Percentiles rank a stretch among this genome's conserved stretches.
Conservation (phyloP, 2,113 vertebrate species). For the Macrotis lagotis region DNA sequence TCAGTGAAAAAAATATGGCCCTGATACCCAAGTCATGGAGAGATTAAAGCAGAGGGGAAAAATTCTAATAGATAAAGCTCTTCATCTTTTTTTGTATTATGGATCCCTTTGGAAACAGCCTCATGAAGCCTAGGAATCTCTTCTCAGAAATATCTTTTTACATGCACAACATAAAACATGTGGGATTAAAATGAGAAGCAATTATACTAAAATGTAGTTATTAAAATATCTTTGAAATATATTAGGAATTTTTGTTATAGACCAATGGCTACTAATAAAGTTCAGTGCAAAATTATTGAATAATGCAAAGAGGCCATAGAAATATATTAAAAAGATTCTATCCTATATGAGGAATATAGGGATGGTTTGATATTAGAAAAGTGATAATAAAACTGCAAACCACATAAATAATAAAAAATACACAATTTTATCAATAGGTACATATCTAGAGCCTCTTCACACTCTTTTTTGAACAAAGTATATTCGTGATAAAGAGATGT, state of each 20-base stretch:
- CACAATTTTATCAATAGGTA: no score
- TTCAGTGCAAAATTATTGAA: no score
- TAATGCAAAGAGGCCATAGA: no score
- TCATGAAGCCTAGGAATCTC: background rate
- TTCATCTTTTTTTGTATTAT: background rate
- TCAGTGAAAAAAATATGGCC: background rate
- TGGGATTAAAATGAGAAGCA: background rate
- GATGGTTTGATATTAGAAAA: no score
- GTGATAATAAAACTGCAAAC: no score
- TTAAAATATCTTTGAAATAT: background rate
- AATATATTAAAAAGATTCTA: no score
- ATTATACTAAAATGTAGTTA: background rate
- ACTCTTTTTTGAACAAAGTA: no score
- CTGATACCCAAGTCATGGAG: background rate
- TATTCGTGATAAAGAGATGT: no score
- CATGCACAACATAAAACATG: background rate
- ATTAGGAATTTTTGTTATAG: background rate
- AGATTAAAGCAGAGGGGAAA: background rate
- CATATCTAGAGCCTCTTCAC: no score
- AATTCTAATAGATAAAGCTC: background rate
- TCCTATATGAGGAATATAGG: no score
- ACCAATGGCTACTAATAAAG: no score
- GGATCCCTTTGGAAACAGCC: background rate
- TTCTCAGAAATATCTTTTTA: background rate
- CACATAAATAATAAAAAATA: no score